Conservation (phyloP, 2,888 invertebrate species). For the Melinaea marsaeus region DNA sequence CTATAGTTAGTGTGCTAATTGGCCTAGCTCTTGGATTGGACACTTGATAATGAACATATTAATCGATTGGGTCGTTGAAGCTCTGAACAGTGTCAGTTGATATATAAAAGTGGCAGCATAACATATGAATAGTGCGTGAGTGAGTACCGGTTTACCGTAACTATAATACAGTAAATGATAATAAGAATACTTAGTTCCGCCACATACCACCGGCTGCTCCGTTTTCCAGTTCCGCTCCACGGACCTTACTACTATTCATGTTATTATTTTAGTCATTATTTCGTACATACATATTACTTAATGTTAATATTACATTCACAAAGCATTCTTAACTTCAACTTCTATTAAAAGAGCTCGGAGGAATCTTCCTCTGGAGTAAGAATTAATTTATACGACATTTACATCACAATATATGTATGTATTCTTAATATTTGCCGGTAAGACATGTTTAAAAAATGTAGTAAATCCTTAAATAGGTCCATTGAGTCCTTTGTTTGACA, state of each 20-base stretch:
- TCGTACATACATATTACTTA: constrained; percentile 6
- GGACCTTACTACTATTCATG: constrained; percentile 28
- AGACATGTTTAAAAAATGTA: neutral
- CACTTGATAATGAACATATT: too few relatives aligned
- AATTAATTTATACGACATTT: too few relatives aligned
- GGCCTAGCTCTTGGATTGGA: too few relatives aligned
- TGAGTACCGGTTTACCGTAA: constrained; percentile 50
- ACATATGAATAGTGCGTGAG: constrained; percentile 45
- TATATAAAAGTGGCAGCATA: constrained; percentile 24
- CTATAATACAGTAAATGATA: constrained; percentile 60
- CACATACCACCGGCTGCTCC: constrained; percentile 50
- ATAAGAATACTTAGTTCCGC: constrained; percentile 68
- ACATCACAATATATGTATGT: too few relatives aligned
- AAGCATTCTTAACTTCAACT: too few relatives aligned
- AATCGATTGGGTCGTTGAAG: neutral
- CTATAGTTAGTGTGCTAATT: too few relatives aligned
- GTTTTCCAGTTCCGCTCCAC: constrained; percentile 53
- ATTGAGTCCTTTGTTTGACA: constrained; percentile 25
- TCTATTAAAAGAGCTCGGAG: too few relatives aligned
- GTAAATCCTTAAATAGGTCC: constrained; percentile 9
- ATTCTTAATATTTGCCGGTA: too few relatives aligned
- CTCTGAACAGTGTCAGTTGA: too few relatives aligned
- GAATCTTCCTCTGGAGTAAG: too few relatives aligned
- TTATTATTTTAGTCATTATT: constrained; percentile 25
- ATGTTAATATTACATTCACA: too few relatives aligned